phyloP scores from a whole-genome alignment of 2,113 vertebrate genomes.

The Hippolais icterina region DNA sequence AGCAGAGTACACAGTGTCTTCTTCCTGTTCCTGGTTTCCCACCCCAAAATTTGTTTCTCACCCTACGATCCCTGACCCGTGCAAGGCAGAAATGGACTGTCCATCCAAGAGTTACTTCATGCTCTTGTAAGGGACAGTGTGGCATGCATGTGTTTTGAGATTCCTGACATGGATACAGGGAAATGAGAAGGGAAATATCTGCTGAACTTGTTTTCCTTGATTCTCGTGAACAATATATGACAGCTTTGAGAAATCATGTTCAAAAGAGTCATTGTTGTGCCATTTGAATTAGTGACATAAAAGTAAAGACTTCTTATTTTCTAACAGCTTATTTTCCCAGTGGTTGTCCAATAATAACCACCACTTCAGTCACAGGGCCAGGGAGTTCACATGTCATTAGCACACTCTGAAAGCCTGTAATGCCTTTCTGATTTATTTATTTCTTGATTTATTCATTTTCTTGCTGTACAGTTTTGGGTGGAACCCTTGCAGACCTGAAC shows the following conservation, averaged over 20 bases:
- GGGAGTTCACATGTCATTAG: neutral
- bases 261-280: neutral
- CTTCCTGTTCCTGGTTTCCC: neutral
- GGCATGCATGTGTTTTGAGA: neutral
- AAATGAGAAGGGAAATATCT: neutral
- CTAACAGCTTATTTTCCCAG: neutral
- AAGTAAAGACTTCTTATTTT: neutral
- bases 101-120: accelerated
- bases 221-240: neutral
- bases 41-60: neutral
- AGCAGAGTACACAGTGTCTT: neutral
- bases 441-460: neutral
- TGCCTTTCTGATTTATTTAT: neutral
- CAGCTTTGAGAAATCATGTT: neutral
- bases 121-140: neutral
- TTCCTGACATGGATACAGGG: neutral
- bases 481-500: neutral
- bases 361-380: neutral
- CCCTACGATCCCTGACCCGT: neutral
- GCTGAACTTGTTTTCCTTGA: neutral
- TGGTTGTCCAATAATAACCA: neutral
- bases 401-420: neutral
- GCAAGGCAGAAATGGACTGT: neutral
- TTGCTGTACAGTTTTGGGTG: neutral
- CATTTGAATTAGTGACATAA: neutral